Conservation (phyloP, 2,888 invertebrate genomes). For the Aradus depressus region DNA sequence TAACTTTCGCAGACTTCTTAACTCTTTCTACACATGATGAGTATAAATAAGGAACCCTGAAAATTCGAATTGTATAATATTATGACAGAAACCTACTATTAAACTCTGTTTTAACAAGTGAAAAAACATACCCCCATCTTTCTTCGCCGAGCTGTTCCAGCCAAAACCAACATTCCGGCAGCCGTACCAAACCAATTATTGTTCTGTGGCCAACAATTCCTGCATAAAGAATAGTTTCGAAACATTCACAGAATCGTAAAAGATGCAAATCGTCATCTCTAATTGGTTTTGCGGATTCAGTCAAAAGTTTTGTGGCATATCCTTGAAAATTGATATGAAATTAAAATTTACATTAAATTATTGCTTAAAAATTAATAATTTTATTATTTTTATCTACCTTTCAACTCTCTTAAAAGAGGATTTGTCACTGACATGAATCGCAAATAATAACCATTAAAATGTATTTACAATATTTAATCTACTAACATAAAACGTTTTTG, state of each 20-base stretch:
- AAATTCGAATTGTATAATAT: too few relatives aligned
- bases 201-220: slow-evolving; percentile 41
- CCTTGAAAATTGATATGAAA: slow-evolving; percentile 16
- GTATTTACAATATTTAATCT: neutral
- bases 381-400: slow-evolving; percentile 11
- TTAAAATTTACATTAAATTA: neutral
- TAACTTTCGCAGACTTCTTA: slow-evolving; percentile 37
- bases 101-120: neutral
- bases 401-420: slow-evolving; percentile 19
- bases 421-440: slow-evolving; percentile 17
- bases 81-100: too few relatives aligned
- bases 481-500: too few relatives aligned
- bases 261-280: slow-evolving; percentile 42
- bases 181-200: slow-evolving; percentile 38
- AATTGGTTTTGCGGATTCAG: slow-evolving; percentile 32
- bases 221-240: slow-evolving; percentile 47
- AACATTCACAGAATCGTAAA: slow-evolving; percentile 41
- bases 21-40: slow-evolving; percentile 40
- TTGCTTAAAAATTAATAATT: neutral
- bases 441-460: neutral
- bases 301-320: slow-evolving; percentile 23
- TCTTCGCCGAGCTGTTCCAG: slow-evolving; percentile 41
- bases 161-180: slow-evolving; percentile 44
- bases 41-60: slow-evolving; percentile 37
- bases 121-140: slow-evolving; percentile 18